A percentile compares a stretch with the other conserved stretches of the same genome.
Conservation (phyloP, 2,113 vertebrate genomes). For the Caloenas nicobarica region DNA sequence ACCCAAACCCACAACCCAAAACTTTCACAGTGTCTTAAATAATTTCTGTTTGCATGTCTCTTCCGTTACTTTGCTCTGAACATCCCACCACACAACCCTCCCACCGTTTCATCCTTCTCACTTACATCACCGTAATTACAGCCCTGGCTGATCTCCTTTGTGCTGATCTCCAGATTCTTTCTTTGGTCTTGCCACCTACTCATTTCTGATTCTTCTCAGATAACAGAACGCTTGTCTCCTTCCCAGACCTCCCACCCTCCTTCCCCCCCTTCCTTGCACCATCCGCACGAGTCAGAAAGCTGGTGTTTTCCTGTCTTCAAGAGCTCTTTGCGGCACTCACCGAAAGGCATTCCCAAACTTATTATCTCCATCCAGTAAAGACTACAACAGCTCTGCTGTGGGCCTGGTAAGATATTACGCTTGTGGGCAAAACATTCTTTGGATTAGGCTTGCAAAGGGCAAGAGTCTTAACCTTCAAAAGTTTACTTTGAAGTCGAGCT, state of each 20-base stretch:
- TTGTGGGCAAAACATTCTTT: slow-evolving; percentile 49
- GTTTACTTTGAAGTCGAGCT: slow-evolving; percentile 38
- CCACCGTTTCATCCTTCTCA: slow-evolving; percentile 63
- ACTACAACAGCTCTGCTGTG: slow-evolving; percentile 47
- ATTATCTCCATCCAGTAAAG: slow-evolving; percentile 33
- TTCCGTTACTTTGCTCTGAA: slow-evolving; percentile 65
- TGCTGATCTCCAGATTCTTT: slow-evolving; percentile 64
- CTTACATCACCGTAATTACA: slow-evolving; percentile 62
- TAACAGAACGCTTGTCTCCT: slow-evolving; percentile 45
- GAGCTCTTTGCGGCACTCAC: background rate
- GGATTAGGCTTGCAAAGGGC: slow-evolving; percentile 36
- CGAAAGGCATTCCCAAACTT: slow-evolving; percentile 43
- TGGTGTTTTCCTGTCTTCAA: background rate
- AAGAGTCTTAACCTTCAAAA: slow-evolving; percentile 42
- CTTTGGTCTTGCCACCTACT: slow-evolving; percentile 68
- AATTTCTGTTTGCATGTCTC: slow-evolving; percentile 43
- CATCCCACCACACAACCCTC: slow-evolving; percentile 59
- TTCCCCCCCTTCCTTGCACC: slow-evolving; percentile 22
- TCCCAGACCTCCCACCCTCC: slow-evolving; percentile 64
- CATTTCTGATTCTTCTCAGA: slow-evolving; percentile 67
- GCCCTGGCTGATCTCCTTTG: slow-evolving; percentile 58
- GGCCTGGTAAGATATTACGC: slow-evolving; percentile 6
- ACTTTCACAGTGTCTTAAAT: slow-evolving; percentile 49
- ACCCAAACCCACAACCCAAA: background rate
- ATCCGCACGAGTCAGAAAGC: background rate